phyloP scores from a whole-genome alignment of 2,888 invertebrate genomes.

The Ceramica pisi region DNA sequence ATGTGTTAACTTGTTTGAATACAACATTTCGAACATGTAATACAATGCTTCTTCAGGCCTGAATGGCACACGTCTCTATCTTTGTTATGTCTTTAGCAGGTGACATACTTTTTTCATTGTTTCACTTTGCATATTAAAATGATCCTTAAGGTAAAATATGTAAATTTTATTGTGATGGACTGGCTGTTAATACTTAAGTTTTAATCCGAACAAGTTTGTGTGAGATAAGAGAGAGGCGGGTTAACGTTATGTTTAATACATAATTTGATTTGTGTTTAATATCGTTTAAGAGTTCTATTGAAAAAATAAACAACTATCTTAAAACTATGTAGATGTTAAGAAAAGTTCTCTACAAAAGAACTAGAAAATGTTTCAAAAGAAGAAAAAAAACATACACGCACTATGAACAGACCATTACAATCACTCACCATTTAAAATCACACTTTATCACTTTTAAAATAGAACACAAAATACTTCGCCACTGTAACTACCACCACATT shows the following conservation, averaged over 20 bases:
- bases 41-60: background rate
- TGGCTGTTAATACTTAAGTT: constrained; percentile 30
- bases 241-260: background rate
- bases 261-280: background rate
- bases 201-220: background rate
- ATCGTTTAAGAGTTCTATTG: background rate
- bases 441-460: constrained; percentile 26
- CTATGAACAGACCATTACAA: constrained; percentile 52
- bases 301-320: background rate
- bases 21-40: background rate
- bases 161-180: constrained; percentile 3
- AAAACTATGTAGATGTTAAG: background rate
- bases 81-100: background rate
- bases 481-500: constrained; percentile 24
- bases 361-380: background rate
- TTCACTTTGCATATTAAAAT: constrained; percentile 19
- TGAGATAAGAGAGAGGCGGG: background rate
- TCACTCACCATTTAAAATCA: constrained; percentile 15
- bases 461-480: constrained; percentile 37
- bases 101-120: background rate
- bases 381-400: background rate
- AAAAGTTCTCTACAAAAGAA: background rate
- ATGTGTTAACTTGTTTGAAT: no score
- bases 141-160: background rate
- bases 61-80: background rate